Percentiles rank a stretch among this genome's conserved stretches.
phyloP scores from a whole-genome alignment of 2,113 vertebrate species.

The Ellobius talpinus region DNA sequence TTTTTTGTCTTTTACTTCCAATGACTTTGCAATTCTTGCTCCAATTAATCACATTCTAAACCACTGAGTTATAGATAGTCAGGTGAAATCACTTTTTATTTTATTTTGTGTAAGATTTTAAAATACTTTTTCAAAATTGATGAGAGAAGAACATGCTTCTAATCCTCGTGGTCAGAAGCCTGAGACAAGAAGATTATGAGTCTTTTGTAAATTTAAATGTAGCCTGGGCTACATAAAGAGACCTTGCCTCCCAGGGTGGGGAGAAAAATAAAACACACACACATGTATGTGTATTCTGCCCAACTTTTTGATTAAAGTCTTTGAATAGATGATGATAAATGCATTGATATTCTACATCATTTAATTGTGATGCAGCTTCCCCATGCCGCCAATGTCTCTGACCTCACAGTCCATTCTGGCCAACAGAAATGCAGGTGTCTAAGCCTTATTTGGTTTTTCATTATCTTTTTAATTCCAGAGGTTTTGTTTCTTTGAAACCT shows the following conservation, averaged over 20 bases:
- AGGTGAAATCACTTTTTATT: background rate
- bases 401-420: background rate
- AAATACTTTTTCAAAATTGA: background rate
- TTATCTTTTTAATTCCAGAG: background rate
- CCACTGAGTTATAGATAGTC: background rate
- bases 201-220: background rate
- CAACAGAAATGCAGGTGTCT: background rate
- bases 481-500: background rate
- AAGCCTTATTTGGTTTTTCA: conserved; percentile 5
- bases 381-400: background rate
- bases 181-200: background rate
- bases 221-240: background rate
- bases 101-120: background rate
- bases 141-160: background rate
- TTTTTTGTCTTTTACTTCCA: conserved; percentile 44
- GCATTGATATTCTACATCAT: background rate
- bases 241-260: background rate
- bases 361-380: background rate
- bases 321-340: background rate
- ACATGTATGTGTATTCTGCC: background rate
- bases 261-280: background rate
- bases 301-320: background rate
- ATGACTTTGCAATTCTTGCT: background rate
- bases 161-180: background rate
- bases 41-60: background rate